Conservation (phyloP, 2,797 vertebrate species). For the Pitangus sulphuratus region DNA sequence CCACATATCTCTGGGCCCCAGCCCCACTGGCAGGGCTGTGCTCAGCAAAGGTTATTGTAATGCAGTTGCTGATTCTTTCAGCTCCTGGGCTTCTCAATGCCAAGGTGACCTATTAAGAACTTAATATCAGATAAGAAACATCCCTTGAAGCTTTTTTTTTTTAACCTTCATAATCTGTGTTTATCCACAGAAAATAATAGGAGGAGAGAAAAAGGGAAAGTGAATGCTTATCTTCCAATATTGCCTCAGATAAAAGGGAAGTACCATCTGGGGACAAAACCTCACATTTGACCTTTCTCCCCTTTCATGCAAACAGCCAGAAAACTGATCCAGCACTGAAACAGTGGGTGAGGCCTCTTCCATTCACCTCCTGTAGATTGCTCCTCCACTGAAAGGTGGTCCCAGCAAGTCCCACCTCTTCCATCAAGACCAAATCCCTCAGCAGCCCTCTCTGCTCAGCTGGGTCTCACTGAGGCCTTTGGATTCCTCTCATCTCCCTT, state of each 20-base stretch:
- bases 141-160: constrained; percentile 61
- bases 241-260: constrained; percentile 71
- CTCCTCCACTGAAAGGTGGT: neutral
- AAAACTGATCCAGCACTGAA: neutral
- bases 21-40: neutral
- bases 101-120: constrained; percentile 80
- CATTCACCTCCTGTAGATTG: neutral
- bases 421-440: neutral
- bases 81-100: constrained; percentile 51
- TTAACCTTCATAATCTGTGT: constrained; percentile 77
- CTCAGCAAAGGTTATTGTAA: constrained; percentile 53
- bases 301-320: neutral
- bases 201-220: neutral
- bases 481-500: neutral
- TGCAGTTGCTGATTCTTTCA: constrained; percentile 36
- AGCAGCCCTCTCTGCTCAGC: neutral
- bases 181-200: constrained; percentile 57
- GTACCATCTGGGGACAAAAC: constrained; percentile 69
- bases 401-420: neutral
- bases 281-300: constrained; percentile 27
- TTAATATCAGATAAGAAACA: constrained; percentile 76
- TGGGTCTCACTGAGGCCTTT: neutral
- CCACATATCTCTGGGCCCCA: constrained; percentile 31
- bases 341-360: neutral
- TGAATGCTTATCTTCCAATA: constrained; percentile 28